phyloP scores from a whole-genome alignment of 2,888 invertebrate species.

The Cataglyphis livida region DNA sequence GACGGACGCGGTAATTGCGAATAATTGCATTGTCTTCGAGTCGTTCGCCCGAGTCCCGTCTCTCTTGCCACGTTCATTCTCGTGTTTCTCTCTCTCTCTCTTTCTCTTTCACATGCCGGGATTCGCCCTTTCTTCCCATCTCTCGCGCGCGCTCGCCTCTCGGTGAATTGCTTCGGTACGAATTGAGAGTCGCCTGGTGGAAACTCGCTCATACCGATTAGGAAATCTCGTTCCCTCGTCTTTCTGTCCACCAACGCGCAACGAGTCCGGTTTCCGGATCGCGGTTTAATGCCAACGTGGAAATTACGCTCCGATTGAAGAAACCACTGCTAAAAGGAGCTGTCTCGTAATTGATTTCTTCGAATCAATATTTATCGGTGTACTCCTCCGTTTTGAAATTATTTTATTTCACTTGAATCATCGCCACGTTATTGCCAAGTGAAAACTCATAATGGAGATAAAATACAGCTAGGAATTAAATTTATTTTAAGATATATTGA shows the following conservation, averaged over 20 bases:
- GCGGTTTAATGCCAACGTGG: conserved; percentile 58
- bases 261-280: conserved; percentile 46
- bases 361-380: conserved; percentile 35
- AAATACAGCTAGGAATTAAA: background rate
- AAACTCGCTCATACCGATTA: conserved; percentile 76
- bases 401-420: background rate
- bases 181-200: conserved; percentile 77
- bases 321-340: conserved; percentile 33
- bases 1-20: conserved; percentile 85
- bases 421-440: background rate
- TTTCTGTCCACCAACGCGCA: conserved; percentile 50
- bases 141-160: conserved; percentile 38
- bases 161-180: conserved; percentile 80
- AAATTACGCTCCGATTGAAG: conserved; percentile 53
- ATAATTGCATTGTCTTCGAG: conserved; percentile 86
- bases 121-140: conserved; percentile 37
- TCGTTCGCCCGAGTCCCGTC: conserved; percentile 79
- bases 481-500: background rate
- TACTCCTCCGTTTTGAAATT: background rate
- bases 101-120: conserved; percentile 26
- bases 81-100: conserved; percentile 33
- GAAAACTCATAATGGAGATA: conserved; percentile 1
- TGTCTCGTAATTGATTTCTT: conserved; percentile 45
- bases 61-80: conserved; percentile 53
- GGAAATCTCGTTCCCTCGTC: conserved; percentile 64